These are phyloP conservation scores for Microctenopoma steveboyesi DNA, from an alignment of 2,797 vertebrate genomes.

Conservation along the genomic window DNA sequence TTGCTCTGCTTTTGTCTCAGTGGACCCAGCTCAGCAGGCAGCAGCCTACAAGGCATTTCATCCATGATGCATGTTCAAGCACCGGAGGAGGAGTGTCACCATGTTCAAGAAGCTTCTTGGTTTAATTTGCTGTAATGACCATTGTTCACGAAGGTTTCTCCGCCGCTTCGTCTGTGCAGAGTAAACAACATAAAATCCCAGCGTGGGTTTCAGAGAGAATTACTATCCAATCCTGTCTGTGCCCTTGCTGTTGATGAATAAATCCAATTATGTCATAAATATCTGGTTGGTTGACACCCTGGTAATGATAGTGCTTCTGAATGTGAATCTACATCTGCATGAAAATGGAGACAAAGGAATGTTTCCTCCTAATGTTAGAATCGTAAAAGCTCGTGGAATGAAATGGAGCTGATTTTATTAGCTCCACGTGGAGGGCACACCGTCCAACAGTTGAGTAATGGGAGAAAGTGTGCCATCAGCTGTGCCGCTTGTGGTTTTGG, in stretches of 20 bases:
- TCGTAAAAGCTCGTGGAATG: not conserved
- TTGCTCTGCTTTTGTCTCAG: conserved; percentile 42
- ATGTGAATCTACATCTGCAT: conserved; percentile 1
- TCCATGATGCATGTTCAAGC: conserved; percentile 26
- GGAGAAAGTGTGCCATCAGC: conserved; percentile 4
- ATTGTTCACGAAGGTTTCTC: conserved; percentile 11
- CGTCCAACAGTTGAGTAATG: not conserved
- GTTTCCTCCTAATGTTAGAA: conserved; percentile 3
- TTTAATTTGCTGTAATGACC: conserved; percentile 12
- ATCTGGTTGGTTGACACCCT: not conserved
- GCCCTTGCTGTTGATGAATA: not conserved
- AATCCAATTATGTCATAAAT: not conserved
- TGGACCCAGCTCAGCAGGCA: conserved; percentile 19
- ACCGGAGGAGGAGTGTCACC: conserved; percentile 21
- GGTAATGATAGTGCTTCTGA: conserved; percentile 5
- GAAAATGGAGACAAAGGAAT: not conserved
- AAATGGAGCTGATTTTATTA: conserved; percentile 4
- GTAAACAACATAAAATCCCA: conserved; percentile 1
- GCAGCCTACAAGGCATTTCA: conserved; percentile 28
- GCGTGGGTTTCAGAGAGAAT: not conserved
- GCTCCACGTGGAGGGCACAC: conserved; percentile 1
- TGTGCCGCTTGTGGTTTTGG: conserved; percentile 2
- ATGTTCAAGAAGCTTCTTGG: conserved; percentile 19
- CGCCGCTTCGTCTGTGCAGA: not conserved
- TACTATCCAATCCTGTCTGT: not conserved